Evolutionary conservation across 2,113 vertebrate genomes (phyloP).

Genomic region (Rhynchomys soricoides): DNA sequence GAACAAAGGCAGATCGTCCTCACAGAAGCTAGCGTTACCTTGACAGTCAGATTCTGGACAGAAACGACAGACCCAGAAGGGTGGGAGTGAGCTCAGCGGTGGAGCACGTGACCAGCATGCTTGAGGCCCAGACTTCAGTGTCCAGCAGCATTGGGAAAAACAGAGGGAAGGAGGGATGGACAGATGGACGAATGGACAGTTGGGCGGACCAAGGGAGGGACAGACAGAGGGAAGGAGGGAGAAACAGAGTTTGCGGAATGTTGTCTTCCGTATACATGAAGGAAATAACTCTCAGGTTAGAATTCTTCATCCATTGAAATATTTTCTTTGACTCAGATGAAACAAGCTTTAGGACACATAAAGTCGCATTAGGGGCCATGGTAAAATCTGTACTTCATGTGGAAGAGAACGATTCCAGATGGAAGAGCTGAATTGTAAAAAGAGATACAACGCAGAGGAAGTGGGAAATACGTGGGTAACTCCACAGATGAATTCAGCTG

Average conservation of each 20-base stretch:
- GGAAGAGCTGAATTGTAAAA: slow-evolving; percentile 12
- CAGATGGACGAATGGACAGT: not conserved
- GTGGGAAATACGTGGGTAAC: slow-evolving; percentile 29
- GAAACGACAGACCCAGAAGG: not conserved
- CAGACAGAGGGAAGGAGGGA: not conserved
- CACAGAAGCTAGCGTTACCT: not conserved
- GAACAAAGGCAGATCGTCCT: not conserved
- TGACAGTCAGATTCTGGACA: not conserved
- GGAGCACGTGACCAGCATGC: too few relatives aligned
- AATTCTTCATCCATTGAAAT: not conserved
- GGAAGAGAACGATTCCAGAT: slow-evolving; percentile 32
- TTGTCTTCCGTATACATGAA: not conserved
- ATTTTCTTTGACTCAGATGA: not conserved
- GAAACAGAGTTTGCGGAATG: not conserved
- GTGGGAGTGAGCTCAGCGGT: too few relatives aligned
- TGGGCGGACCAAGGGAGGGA: fast-evolving
- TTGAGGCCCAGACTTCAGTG: not conserved
- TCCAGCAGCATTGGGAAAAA: too few relatives aligned
- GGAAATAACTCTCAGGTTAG: not conserved
- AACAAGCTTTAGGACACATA: slow-evolving; percentile 19
- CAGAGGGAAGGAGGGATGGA: not conserved
- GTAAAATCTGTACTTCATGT: not conserved
- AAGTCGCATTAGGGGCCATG: slow-evolving; percentile 15
- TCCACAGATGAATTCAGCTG: slow-evolving; percentile 24
- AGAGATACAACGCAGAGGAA: slow-evolving; percentile 35